Evolutionary conservation across 1,140 invertebrate species (phyloP).

Genomic region (Brachionus asplanchnoidis): DNA sequence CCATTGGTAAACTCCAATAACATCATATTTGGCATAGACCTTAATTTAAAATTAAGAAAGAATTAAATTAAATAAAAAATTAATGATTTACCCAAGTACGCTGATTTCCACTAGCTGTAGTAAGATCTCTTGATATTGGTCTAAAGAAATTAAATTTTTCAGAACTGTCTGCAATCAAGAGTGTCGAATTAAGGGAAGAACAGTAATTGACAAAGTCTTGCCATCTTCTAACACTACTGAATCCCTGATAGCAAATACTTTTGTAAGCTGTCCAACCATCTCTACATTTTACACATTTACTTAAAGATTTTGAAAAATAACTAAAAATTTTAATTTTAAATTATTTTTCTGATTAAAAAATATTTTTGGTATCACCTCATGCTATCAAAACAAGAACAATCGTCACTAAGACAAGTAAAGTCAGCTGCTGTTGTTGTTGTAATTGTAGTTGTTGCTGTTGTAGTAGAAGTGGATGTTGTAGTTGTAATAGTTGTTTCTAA

Average conservation of each 20-base stretch:
- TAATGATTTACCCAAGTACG: neutral
- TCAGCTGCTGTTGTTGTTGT: neutral
- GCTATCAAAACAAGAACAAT: neutral
- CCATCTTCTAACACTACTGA: neutral
- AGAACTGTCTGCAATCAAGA: neutral
- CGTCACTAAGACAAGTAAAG: neutral
- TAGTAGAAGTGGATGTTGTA: neutral
- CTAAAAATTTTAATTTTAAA: neutral
- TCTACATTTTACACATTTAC: neutral
- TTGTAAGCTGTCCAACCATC: neutral
- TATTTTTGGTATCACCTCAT: neutral
- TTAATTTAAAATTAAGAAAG: neutral
- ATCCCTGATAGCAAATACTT: neutral
- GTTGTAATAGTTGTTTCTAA: neutral
- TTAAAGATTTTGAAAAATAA: neutral
- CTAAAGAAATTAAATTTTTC: neutral
- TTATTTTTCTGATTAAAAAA: neutral
- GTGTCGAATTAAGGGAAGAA: neutral
- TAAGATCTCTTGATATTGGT: neutral
- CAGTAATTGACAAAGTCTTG: neutral
- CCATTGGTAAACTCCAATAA: neutral
- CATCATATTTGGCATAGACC: neutral
- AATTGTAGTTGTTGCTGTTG: neutral
- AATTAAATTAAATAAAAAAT: too few species aligned
- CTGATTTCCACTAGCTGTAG: neutral